Conservation (phyloP, 2,888 invertebrate species). For the Eupithecia subumbrata region DNA sequence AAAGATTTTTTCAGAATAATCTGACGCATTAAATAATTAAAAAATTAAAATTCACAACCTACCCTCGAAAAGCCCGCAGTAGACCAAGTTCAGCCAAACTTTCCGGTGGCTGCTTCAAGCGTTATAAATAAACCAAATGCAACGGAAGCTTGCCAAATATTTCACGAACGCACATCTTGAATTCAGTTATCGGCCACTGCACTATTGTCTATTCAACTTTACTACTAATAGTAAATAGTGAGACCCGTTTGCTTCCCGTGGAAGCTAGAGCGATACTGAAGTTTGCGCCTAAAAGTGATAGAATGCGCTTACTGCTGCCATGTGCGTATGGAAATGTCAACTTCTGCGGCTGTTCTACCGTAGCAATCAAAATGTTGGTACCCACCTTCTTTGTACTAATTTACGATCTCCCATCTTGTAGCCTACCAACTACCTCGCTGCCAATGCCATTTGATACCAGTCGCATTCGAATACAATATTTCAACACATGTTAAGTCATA, state of each 20-base stretch:
- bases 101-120: conserved; percentile 17
- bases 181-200: conserved; percentile 28
- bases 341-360: not conserved
- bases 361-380: not conserved
- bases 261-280: conserved; percentile 33
- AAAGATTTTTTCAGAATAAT: not conserved
- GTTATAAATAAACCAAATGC: conserved; percentile 52
- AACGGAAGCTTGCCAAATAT: conserved; percentile 52
- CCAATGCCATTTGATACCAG: too few species aligned
- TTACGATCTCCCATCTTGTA: too few species aligned
- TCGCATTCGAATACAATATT: too few species aligned
- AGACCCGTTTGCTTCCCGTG: conserved; percentile 28
- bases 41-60: not conserved
- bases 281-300: not conserved
- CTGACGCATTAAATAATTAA: not conserved
- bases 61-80: conserved; percentile 2
- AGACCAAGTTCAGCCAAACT: conserved; percentile 12
- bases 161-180: conserved; percentile 42
- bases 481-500: too few species aligned
- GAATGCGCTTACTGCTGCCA: not conserved
- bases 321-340: not conserved
- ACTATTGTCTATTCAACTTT: conserved; percentile 15
- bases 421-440: too few species aligned
- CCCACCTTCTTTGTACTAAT: too few species aligned
- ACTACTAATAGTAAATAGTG: conserved; percentile 9